Conservation (phyloP, 1,140 invertebrate genomes). For the Teleogryllus occipitalis region DNA sequence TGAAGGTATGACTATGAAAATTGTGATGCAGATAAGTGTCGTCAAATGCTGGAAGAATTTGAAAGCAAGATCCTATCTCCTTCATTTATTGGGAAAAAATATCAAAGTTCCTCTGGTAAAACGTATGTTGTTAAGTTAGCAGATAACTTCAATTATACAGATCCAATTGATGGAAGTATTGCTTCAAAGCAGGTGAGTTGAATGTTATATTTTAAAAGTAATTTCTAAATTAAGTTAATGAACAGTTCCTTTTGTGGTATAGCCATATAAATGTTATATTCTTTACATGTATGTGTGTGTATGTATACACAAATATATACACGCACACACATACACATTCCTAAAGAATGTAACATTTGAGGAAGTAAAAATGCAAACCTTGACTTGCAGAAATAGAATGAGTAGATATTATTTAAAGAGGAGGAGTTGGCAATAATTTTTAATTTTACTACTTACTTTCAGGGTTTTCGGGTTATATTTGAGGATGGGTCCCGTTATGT, state of each 20-base stretch:
- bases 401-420: too few species aligned
- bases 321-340: too few species aligned
- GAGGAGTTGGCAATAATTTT: too few species aligned
- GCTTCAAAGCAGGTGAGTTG: constrained; percentile 74
- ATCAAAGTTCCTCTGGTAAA: constrained; percentile 50
- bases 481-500: constrained; percentile 89
- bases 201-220: background rate
- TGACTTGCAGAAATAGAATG: too few species aligned
- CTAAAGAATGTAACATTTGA: too few species aligned
- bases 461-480: constrained; percentile 91
- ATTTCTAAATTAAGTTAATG: too few species aligned
- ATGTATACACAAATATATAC: too few species aligned
- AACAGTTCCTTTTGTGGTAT: too few species aligned
- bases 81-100: constrained; percentile 55
- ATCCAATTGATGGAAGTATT: constrained; percentile 87
- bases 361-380: too few species aligned
- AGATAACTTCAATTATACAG: constrained; percentile 90
- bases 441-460: constrained; percentile 27
- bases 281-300: too few species aligned
- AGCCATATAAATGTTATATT: too few species aligned
- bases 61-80: constrained; percentile 56
- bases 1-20: constrained; percentile 94
- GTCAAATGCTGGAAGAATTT: constrained; percentile 76
- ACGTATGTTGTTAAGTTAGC: constrained; percentile 63
- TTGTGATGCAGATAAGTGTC: constrained; percentile 74